Evolutionary conservation across 2,797 vertebrate genomes (phyloP), one percentile per base, ranked within the genome.

Genomic region (Cuniculus paca): DNA sequence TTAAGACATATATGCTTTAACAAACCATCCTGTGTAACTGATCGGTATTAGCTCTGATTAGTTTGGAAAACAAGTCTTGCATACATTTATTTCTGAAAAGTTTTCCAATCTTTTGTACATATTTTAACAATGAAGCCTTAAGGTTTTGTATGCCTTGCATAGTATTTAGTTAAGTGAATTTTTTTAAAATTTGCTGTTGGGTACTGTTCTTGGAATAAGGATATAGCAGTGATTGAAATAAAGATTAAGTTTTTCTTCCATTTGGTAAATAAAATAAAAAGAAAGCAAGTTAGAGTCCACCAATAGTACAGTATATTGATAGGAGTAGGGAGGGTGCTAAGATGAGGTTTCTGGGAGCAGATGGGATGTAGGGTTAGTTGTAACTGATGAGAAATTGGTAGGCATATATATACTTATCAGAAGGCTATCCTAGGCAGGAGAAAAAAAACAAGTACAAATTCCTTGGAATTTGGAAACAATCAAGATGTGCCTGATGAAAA

Each of bases 1-100:
- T 61, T 79, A 34, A 75, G 85, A 5, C 77, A 56, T 87, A 74
- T 87, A 54, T 88, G 6, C 22, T 94, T 96, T 80, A 88, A 75
- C 9, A 72, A 94, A 78, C n/a, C 17, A 82, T 93, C 34, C 91
- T 82, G 79, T 83, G 94, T 94, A 90, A 90, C 8, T 75, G 39
- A 13, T 1, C 52, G 75, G 70, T 83, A 50, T 65, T 96, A 88
- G 12, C 34, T 87, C 68, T 90, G 22, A 42, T 90, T 84, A 22
- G 48, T 87, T 88, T 90, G 52, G 28, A 83, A 81, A 74, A 88
- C 22, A 87, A 28, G 42, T 61, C 26, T 52, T 42, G 4, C 36
- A 60, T 65, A 0, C 22, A 79, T 78, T 92, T 94, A 86, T 86
- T 88, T 92, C 14, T 92, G n/a, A n/a, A 48, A 90, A 31, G n/a